A percentile compares a stretch with the other conserved stretches of the same genome.
Conservation (phyloP, 2,888 invertebrate species). For the Neuroscelio doddi region DNA sequence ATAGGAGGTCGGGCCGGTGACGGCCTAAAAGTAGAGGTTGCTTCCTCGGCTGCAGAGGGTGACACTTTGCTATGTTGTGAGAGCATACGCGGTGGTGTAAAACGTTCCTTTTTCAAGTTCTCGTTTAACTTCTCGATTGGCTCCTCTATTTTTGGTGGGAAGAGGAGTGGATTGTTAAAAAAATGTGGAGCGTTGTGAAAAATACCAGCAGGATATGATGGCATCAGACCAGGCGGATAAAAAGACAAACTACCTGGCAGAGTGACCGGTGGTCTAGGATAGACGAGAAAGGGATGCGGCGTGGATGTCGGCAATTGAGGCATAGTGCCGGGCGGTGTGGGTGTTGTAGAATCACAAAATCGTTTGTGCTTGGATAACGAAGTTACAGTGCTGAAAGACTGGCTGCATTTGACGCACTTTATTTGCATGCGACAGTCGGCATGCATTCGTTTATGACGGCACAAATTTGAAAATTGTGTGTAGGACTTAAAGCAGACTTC, state of each 20-base stretch:
- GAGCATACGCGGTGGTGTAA: slow-evolving; percentile 75
- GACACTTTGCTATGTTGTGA: slow-evolving; percentile 76
- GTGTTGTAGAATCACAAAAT: slow-evolving; percentile 90
- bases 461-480: slow-evolving; percentile 99
- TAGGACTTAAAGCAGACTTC: slow-evolving; percentile 98
- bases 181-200: slow-evolving; percentile 75
- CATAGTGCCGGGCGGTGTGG: slow-evolving; percentile 65
- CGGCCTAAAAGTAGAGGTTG: slow-evolving; percentile 76
- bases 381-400: slow-evolving; percentile 92
- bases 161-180: slow-evolving; percentile 78
- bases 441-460: slow-evolving; percentile 99
- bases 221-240: slow-evolving; percentile 78
- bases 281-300: slow-evolving; percentile 79
- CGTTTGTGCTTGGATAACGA: slow-evolving; percentile 96
- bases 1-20: slow-evolving; percentile 78
- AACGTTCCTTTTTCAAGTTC: slow-evolving; percentile 74
- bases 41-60: slow-evolving; percentile 80
- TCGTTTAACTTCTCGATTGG: slow-evolving; percentile 74
- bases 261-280: slow-evolving; percentile 76
- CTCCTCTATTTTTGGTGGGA: slow-evolving; percentile 77
- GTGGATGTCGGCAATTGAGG: slow-evolving; percentile 59
- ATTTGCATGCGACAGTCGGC: slow-evolving; percentile 94
- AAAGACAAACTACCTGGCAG: slow-evolving; percentile 72
- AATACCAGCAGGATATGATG: slow-evolving; percentile 75
- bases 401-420: slow-evolving; percentile 95